Percentiles rank a stretch among this genome's conserved stretches.
phyloP scores from a whole-genome alignment of 2,113 vertebrate genomes.

The Cricetomys ansorgei region DNA sequence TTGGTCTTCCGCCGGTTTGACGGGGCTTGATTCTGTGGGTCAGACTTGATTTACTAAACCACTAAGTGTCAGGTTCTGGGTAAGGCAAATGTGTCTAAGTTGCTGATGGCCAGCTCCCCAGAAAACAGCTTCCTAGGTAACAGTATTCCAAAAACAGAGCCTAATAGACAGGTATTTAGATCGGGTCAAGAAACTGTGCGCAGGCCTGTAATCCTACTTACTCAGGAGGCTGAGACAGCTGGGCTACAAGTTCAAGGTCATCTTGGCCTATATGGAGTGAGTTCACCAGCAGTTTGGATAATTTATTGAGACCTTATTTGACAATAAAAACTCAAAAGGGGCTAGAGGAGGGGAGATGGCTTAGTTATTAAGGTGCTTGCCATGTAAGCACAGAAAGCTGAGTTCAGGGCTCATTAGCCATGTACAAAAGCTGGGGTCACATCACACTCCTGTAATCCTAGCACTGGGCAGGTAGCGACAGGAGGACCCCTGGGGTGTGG shows the following conservation, averaged over 20 bases:
- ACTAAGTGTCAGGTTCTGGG: not conserved
- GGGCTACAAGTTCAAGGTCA: not conserved
- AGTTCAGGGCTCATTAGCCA: not conserved
- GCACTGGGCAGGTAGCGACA: not conserved
- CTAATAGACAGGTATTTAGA: not conserved
- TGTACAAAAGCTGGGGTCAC: not conserved
- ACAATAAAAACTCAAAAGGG: not conserved
- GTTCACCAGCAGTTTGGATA: not conserved
- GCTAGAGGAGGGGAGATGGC: not conserved
- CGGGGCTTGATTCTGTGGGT: not conserved
- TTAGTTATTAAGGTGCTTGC: not conserved
- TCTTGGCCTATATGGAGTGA: not conserved
- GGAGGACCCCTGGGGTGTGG: not conserved
- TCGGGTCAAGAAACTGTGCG: not conserved
- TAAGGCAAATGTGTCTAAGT: not conserved
- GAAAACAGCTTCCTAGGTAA: conserved; percentile 7
- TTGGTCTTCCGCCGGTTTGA: not conserved
- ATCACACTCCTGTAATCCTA: not conserved
- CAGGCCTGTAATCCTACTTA: not conserved
- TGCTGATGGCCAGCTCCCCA: not conserved
- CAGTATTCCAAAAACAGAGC: not conserved
- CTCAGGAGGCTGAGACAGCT: not conserved
- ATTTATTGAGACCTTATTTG: not conserved
- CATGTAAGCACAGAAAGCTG: too few species aligned
- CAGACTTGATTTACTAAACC: not conserved